These are phyloP conservation scores for Atrichornis clamosus DNA, from an alignment of 2,113 vertebrate species.

Conservation along the genomic window DNA sequence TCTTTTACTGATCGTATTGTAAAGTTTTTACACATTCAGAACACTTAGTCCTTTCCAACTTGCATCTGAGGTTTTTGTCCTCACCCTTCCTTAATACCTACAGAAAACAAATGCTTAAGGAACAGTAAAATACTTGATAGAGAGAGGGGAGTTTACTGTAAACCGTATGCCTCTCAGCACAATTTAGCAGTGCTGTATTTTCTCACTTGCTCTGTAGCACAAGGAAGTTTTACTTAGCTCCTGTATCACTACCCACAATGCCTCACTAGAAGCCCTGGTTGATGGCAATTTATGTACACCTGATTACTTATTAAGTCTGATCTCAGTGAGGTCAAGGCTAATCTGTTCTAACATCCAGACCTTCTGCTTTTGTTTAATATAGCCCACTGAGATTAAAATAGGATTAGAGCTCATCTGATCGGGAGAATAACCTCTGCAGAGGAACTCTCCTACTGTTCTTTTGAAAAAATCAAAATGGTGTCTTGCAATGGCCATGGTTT, in stretches of 20 bases:
- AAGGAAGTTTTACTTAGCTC: background rate
- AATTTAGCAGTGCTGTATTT: background rate
- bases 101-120: background rate
- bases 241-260: background rate
- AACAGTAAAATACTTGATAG: background rate
- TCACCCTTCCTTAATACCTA: background rate
- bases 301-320: conserved; percentile 57
- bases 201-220: background rate
- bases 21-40: background rate
- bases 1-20: background rate
- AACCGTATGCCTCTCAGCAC: background rate
- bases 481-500: background rate
- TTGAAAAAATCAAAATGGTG: background rate
- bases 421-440: conserved; percentile 13
- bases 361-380: conserved; percentile 68
- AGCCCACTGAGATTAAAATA: conserved; percentile 65
- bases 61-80: background rate
- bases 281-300: conserved; percentile 27
- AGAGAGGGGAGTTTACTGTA: background rate
- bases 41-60: background rate
- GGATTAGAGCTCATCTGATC: conserved; percentile 51
- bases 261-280: background rate
- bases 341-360: conserved; percentile 58
- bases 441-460: background rate
- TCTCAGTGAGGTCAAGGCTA: conserved; percentile 63